Conservation (phyloP, 2,888 invertebrate genomes). For the Apotomis capreana region DNA sequence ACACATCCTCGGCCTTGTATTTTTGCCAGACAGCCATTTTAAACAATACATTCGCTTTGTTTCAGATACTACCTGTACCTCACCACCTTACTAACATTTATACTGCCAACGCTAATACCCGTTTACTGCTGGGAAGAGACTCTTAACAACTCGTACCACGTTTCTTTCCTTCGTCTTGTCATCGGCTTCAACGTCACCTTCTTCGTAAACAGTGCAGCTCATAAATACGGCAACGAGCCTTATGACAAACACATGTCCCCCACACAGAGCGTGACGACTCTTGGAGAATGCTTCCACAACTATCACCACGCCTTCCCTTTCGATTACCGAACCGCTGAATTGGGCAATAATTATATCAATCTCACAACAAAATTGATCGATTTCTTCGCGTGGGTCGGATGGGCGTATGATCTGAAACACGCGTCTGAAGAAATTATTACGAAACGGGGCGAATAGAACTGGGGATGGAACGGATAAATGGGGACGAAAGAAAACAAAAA, state of each 20-base stretch:
- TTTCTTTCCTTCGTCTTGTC: neutral
- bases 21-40: too few relatives aligned
- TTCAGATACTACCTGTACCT: conserved; percentile 1
- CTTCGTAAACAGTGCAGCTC: conserved; percentile 4
- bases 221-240: conserved; percentile 6
- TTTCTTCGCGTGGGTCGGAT: too few relatives aligned
- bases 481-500: neutral
- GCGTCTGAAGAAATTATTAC: neutral
- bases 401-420: neutral
- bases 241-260: neutral
- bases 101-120: neutral
- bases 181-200: neutral
- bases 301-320: conserved; percentile 18
- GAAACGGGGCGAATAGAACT: conserved; percentile 6
- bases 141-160: neutral
- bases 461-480: conserved; percentile 12
- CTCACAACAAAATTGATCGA: too few relatives aligned
- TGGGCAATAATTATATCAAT: conserved; percentile 6
- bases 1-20: too few relatives aligned
- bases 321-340: neutral
- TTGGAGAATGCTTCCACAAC: conserved; percentile 2
- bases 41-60: neutral
- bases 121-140: conserved; percentile 9
- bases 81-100: neutral
- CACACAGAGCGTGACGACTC: too few relatives aligned